These are phyloP conservation scores for Mustelus asterias DNA, from an alignment of 2,113 vertebrate genomes.

Conservation along the genomic window DNA sequence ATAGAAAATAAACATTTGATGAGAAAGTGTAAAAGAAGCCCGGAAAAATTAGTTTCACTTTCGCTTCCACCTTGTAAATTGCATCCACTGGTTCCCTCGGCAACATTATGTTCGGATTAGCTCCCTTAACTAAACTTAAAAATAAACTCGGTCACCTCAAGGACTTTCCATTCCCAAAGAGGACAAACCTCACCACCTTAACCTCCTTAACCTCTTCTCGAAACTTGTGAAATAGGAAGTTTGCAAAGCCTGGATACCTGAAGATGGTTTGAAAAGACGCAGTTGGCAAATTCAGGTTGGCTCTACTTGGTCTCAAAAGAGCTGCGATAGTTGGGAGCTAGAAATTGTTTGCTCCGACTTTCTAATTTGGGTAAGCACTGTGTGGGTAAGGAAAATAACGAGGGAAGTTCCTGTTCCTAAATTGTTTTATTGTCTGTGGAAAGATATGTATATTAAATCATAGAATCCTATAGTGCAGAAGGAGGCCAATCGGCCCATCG, in stretches of 20 bases:
- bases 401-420: not conserved
- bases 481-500: too few species aligned
- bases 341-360: not conserved
- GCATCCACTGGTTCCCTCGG: not conserved
- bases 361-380: too few species aligned
- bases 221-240: not conserved
- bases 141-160: not conserved
- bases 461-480: too few species aligned
- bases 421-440: not conserved
- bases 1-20: not conserved
- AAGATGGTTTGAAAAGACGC: not conserved
- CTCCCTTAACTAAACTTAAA: not conserved
- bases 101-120: not conserved
- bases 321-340: not conserved
- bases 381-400: too few species aligned
- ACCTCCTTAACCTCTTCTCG: not conserved
- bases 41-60: not conserved
- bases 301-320: not conserved
- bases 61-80: not conserved
- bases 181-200: not conserved
- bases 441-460: too few species aligned
- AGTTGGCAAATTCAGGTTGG: not conserved
- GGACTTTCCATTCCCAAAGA: not conserved
- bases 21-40: not conserved
- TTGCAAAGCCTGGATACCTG: not conserved